These are phyloP conservation scores for Malacoctenus gilli DNA, from an alignment of 2,797 vertebrate genomes.

Conservation along the genomic window DNA sequence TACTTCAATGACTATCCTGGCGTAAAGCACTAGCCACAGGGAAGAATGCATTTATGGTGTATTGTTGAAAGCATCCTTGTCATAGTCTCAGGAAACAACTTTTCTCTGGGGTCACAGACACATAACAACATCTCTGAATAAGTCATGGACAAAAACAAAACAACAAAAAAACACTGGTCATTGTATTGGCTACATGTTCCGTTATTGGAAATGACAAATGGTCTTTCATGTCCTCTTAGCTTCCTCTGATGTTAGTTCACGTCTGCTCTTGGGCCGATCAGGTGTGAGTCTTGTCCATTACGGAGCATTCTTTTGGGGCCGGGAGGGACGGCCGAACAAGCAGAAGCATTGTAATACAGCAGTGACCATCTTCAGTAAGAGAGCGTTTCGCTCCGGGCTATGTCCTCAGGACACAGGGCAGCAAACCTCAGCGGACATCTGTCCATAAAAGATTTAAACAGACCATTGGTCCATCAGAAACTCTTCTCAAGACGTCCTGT, in stretches of 20 bases:
- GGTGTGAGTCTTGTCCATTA: slow-evolving; percentile 75
- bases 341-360: slow-evolving; percentile 65
- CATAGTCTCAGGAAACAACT: slow-evolving; percentile 3
- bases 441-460: slow-evolving; percentile 89
- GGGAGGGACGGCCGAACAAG: slow-evolving; percentile 43
- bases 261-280: slow-evolving; percentile 59
- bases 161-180: slow-evolving; percentile 56
- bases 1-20: too few species aligned
- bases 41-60: neutral
- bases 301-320: slow-evolving; percentile 57
- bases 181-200: slow-evolving; percentile 52
- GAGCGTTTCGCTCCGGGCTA: slow-evolving; percentile 86
- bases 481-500: slow-evolving; percentile 45
- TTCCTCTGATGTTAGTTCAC: slow-evolving; percentile 51
- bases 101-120: slow-evolving; percentile 49
- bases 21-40: neutral
- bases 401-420: slow-evolving; percentile 83
- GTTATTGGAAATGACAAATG: slow-evolving; percentile 78
- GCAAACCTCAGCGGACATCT: slow-evolving; percentile 83
- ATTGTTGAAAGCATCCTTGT: slow-evolving; percentile 1
- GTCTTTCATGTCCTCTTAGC: slow-evolving; percentile 70
- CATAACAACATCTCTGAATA: slow-evolving; percentile 59
- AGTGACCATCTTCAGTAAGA: slow-evolving; percentile 77
- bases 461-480: slow-evolving; percentile 77
- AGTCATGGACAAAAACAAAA: slow-evolving; percentile 63